Evolutionary conservation across 1,140 invertebrate species (phyloP).

Genomic region (Aphaenogaster floridana): DNA sequence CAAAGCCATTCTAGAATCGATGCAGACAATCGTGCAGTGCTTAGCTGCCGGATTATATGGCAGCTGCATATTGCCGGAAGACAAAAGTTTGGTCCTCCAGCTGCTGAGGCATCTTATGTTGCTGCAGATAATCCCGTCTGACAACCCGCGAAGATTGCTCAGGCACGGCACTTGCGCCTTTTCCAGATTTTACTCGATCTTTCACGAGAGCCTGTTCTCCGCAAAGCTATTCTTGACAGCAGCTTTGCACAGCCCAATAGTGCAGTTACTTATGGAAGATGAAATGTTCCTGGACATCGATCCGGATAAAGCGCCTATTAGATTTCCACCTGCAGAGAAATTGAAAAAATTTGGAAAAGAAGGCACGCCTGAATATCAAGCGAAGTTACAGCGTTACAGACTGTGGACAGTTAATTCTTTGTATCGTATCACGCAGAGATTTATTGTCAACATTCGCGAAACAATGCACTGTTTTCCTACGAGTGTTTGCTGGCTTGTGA

Average conservation of each 20-base stretch:
- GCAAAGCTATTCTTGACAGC: conserved; percentile 97
- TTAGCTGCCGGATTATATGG: conserved; percentile 95
- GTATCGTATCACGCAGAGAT: conserved; percentile 92
- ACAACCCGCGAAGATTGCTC: conserved; percentile 95
- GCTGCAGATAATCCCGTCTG: conserved; percentile 93
- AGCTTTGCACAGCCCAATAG: conserved; percentile 96
- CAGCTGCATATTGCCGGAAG: conserved; percentile 93
- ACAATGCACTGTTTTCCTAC: conserved; percentile 97
- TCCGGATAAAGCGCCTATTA: conserved; percentile 93
- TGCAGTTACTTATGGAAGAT: conserved; percentile 97
- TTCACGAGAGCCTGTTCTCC: conserved; percentile 96
- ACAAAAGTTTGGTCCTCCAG: conserved; percentile 93
- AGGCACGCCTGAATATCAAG: conserved; percentile 90
- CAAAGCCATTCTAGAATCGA: conserved; percentile 88
- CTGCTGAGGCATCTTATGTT: conserved; percentile 94
- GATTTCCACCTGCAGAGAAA: conserved; percentile 91
- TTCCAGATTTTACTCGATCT: conserved; percentile 94
- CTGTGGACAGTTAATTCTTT: conserved; percentile 94
- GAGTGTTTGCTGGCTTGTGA: conserved; percentile 92
- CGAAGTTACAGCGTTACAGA: conserved; percentile 92
- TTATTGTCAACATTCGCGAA: conserved; percentile 94
- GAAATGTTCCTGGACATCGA: conserved; percentile 97
- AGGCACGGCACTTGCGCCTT: conserved; percentile 96
- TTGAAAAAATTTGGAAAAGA: conserved; percentile 93
- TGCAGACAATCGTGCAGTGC: conserved; percentile 90